Conservation (phyloP, 1,140 invertebrate species). For the Triops cancriformis region DNA sequence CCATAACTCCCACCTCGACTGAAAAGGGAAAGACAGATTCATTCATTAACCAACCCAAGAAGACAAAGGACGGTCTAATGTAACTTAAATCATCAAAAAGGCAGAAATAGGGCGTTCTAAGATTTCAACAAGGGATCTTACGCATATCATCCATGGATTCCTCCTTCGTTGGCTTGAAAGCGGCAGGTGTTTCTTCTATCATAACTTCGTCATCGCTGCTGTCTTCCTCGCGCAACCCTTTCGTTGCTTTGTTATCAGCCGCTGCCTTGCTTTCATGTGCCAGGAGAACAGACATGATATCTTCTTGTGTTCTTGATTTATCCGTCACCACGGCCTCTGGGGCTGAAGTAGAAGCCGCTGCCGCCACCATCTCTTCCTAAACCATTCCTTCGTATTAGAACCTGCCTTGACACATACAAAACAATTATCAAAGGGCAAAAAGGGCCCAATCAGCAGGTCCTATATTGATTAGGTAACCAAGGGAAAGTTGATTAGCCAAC, state of each 20-base stretch:
- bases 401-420: background rate
- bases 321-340: background rate
- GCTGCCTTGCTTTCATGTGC: conserved; percentile 75
- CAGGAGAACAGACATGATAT: conserved; percentile 83
- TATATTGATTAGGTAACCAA: background rate
- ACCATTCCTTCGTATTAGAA: background rate
- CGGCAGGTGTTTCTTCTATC: conserved; percentile 33
- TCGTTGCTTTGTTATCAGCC: conserved; percentile 30
- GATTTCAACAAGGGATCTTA: background rate
- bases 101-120: too few species aligned
- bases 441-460: background rate
- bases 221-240: conserved; percentile 25
- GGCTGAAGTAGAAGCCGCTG: background rate
- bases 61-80: too few species aligned
- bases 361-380: background rate
- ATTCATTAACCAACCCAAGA: conserved; percentile 32
- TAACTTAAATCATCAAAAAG: too few species aligned
- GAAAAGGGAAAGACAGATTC: conserved; percentile 45
- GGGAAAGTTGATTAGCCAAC: background rate
- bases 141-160: conserved; percentile 66
- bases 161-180: conserved; percentile 52
- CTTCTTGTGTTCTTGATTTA: conserved; percentile 53
- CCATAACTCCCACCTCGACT: conserved; percentile 57
- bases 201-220: conserved; percentile 30
- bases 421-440: background rate